Evolutionary conservation across 2,113 vertebrate species (phyloP).

Genomic region (Carlito syrichta): DNA sequence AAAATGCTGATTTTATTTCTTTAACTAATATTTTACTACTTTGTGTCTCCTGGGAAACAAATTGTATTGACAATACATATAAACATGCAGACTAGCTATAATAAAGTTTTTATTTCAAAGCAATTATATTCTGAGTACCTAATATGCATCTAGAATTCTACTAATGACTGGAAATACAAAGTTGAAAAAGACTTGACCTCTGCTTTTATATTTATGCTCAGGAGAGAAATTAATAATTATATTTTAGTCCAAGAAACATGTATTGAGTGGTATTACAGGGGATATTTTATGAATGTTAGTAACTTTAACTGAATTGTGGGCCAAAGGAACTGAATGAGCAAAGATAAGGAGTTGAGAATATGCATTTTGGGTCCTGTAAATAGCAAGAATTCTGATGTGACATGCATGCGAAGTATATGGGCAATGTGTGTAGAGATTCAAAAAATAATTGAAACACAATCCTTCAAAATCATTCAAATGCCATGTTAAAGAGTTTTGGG

Average conservation of each 20-base stretch:
- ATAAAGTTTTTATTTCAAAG: conserved; percentile 24
- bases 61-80: conserved; percentile 27
- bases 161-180: conserved; percentile 12
- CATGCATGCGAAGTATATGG: background rate
- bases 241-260: background rate
- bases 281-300: background rate
- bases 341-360: background rate
- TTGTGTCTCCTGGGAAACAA: background rate
- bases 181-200: background rate
- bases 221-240: background rate
- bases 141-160: background rate
- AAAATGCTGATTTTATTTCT: background rate
- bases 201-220: background rate
- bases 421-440: background rate
- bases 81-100: conserved; percentile 1
- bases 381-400: background rate
- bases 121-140: background rate
- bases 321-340: background rate
- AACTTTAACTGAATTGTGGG: conserved; percentile 2
- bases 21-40: conserved; percentile 25
- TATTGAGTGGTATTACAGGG: background rate
- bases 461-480: background rate
- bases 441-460: background rate
- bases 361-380: background rate
- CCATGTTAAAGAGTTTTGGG: background rate